These are phyloP conservation scores for Sturnira hondurensis DNA, from an alignment of 2,113 vertebrate species.

Conservation along the genomic window DNA sequence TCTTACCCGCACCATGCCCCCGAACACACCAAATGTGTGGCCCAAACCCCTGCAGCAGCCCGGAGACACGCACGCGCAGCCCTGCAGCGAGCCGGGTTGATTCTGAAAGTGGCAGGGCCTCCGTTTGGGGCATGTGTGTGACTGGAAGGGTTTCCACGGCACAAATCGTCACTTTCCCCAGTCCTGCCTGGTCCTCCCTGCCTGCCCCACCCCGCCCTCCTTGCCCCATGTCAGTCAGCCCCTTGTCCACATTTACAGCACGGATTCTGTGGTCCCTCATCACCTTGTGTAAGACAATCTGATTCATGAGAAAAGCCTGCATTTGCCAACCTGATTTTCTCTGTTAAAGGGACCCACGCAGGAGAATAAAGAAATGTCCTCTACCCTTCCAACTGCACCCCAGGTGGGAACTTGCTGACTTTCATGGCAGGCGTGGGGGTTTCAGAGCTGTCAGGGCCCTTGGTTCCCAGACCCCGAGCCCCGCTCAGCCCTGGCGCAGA, in stretches of 20 bases:
- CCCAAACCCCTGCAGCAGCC: background rate
- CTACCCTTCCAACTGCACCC: background rate
- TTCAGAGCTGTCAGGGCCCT: background rate
- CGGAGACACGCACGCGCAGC: background rate
- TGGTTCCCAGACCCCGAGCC: no score
- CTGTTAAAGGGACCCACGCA: fast-evolving
- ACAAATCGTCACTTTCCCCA: fast-evolving
- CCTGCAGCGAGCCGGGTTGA: background rate
- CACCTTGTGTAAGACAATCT: background rate
- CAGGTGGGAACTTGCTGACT: background rate
- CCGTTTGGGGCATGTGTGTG: fast-evolving
- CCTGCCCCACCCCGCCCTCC: background rate
- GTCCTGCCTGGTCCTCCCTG: fast-evolving
- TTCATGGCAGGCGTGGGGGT: fast-evolving
- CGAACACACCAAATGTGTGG: background rate
- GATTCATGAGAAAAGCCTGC: background rate
- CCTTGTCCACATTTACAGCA: background rate
- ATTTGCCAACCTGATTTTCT: background rate
- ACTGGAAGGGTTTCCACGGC: fast-evolving
- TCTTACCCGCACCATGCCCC: no score
- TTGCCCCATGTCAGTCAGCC: background rate
- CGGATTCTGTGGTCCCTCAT: fast-evolving
- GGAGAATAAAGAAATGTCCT: background rate
- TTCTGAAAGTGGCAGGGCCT: background rate
- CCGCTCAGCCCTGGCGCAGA: background rate